Evolutionary conservation across 2,113 vertebrate genomes (phyloP).

Genomic region (Himantopus leucocephalus): DNA sequence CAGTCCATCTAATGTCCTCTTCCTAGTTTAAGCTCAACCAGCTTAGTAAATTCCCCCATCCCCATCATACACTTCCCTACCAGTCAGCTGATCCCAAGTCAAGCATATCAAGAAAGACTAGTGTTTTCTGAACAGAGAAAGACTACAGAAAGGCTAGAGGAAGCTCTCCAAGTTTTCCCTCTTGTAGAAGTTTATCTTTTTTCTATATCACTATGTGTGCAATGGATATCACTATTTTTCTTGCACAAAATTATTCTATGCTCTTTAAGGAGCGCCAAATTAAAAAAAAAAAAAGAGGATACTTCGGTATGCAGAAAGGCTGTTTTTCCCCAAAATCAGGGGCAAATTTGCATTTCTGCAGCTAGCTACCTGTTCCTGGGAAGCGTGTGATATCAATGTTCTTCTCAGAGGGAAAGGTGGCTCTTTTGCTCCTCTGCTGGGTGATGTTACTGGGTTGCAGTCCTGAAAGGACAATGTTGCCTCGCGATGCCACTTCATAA

Average conservation of each 20-base stretch:
- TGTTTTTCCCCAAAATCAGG: not conserved
- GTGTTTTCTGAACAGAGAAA: not conserved
- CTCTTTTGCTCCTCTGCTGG: constrained; percentile 77
- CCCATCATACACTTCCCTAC: not conserved
- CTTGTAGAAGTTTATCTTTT: not conserved
- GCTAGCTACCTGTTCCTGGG: constrained; percentile 59
- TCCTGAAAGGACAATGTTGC: constrained; percentile 88
- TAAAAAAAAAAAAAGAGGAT: not conserved
- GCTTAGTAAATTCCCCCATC: not conserved
- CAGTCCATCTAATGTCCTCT: not conserved
- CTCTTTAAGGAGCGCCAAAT: not conserved
- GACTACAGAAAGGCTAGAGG: not conserved
- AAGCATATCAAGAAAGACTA: not conserved
- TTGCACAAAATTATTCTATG: not conserved
- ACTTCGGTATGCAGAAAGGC: not conserved
- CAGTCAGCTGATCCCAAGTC: not conserved
- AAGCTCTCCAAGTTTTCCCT: not conserved
- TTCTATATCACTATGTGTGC: not conserved
- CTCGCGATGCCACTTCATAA: constrained; percentile 86
- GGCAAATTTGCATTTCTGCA: not conserved
- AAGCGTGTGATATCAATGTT: constrained; percentile 66
- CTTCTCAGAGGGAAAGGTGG: constrained; percentile 74
- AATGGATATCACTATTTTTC: not conserved
- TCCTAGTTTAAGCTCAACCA: not conserved
- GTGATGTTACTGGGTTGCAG: constrained; percentile 76